Base-by-base conservation (phyloP, 2,888 invertebrate genomes). In the Drosophila anomalata region DNA sequence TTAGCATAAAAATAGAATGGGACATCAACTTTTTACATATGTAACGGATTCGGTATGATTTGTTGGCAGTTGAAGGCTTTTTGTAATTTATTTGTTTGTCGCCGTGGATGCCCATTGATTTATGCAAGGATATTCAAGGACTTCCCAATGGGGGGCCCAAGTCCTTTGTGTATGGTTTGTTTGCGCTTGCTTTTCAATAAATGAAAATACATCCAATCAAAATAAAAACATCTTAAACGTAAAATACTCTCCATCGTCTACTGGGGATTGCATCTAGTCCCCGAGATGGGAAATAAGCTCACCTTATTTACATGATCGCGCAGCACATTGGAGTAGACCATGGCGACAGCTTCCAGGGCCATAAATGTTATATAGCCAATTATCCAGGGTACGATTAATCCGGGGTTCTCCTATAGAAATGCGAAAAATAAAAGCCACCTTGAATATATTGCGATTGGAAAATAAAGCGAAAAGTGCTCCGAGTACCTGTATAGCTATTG, bases 301-400 rank as follows among this genome's bases (percentile, higher is more conserved):
- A 96, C 96, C 93, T 94, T 95, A 92, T 96, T 96, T 77, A 96
- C 95, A 91, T 96, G 96, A 93, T 96, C 96, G 91, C 96, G 93
- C 76, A 96, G 93, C 69, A 96, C 95, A 92, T 96, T 96, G 66
- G 96, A 96, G 91, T 96, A 96, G 62, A 96, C 95, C 94, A 95
- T 95, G 66, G 95, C 95, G 92, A 96, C 95, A 42, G 95, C 95
- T 91, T 96, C 96, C 76, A 96, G 92, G 51, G 96, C 95, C 95
- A 95, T 95, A 92, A 96, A 95, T 12, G 96, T 95, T 91, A 96
- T 95, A 89, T 95, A 95, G 76, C 96, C 96, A 76, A 96, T 94
- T 83, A 96, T 95, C 96, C 96, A 96, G 73, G 95, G 95, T 83
- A 95, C 95, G 77, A 96, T 93, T 77, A 96, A 93, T 44, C 95